A percentile compares a stretch with the other conserved stretches of the same genome.
Evolutionary conservation across 2,888 invertebrate species (phyloP).

Genomic region (Phortica magna): DNA sequence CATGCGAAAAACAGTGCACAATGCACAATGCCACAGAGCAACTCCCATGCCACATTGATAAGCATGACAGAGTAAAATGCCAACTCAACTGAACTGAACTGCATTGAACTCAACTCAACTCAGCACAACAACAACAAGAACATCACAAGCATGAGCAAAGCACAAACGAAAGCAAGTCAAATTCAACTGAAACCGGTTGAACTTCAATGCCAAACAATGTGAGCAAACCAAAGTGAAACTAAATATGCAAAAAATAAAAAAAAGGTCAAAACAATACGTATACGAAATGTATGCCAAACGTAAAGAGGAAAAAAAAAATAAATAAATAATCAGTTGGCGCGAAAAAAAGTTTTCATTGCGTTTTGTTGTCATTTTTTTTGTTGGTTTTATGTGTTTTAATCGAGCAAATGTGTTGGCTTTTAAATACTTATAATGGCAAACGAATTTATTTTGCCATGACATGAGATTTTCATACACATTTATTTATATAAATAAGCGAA

Average conservation of each 20-base stretch:
- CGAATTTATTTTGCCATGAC: no score
- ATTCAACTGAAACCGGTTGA: conserved; percentile 31
- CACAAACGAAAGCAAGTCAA: conserved; percentile 35
- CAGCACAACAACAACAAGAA: neutral
- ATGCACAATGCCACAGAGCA: conserved; percentile 21
- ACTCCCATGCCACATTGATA: conserved; percentile 47
- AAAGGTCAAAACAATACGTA: neutral
- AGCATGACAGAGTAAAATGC: conserved; percentile 49
- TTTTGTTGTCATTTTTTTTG: neutral
- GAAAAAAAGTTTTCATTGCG: neutral
- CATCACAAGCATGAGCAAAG: conserved; percentile 2
- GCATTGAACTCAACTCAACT: neutral
- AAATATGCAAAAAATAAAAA: conserved; percentile 23
- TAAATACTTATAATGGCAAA: no score
- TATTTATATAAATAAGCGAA: no score
- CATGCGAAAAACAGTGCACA: neutral
- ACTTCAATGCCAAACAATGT: conserved; percentile 1
- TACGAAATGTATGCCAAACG: conserved; percentile 18
- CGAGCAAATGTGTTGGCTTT: no score
- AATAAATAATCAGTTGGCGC: neutral
- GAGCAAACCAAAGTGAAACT: conserved; percentile 37
- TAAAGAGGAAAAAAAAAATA: neutral
- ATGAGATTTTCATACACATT: no score
- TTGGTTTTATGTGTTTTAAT: no score
- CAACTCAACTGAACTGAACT: conserved; percentile 28